These are phyloP conservation scores for Zophobas morio DNA, from an alignment of 1,140 invertebrate genomes.

Conservation along the genomic window DNA sequence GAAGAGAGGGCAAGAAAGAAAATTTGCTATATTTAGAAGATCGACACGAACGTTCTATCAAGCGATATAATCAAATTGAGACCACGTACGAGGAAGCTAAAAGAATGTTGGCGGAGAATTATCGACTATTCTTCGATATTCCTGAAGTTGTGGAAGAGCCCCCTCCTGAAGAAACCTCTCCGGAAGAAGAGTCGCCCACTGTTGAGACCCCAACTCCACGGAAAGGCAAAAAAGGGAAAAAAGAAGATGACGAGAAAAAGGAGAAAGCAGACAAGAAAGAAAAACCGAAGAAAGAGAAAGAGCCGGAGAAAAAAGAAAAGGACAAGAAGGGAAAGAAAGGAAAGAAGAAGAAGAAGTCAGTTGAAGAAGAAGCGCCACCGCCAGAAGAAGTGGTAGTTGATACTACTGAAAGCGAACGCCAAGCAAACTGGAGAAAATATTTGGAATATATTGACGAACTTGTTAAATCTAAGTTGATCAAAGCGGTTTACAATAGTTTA, in stretches of 20 bases:
- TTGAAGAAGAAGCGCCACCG: constrained; percentile 20
- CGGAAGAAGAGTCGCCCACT: constrained; percentile 19
- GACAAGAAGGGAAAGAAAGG: constrained; percentile 42
- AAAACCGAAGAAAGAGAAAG: constrained; percentile 45
- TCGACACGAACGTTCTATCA: constrained; percentile 69
- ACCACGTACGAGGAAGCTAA: constrained; percentile 72
- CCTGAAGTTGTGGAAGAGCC: constrained; percentile 59
- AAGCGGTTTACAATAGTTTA: constrained; percentile 68
- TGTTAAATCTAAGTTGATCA: constrained; percentile 73
- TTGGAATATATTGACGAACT: constrained; percentile 77
- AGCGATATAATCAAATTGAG: constrained; percentile 74
- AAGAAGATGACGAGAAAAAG: neutral
- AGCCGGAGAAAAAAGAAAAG: constrained; percentile 35
- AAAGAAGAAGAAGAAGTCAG: constrained; percentile 35
- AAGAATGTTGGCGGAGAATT: constrained; percentile 76
- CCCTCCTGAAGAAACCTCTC: constrained; percentile 13
- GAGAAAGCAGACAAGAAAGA: constrained; percentile 51
- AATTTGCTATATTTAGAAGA: constrained; percentile 75
- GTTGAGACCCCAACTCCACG: constrained; percentile 19
- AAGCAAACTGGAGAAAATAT: constrained; percentile 74
- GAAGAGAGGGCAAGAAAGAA: constrained; percentile 75
- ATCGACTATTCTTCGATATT: constrained; percentile 73
- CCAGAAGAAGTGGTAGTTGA: constrained; percentile 51
- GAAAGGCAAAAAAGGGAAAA: constrained; percentile 55
- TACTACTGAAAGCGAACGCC: constrained; percentile 18